Percentiles rank a stretch among this genome's conserved stretches.
Conservation (phyloP, 30 jellyfish, hydroid and myxozoan genomes). For the Phacellophora camtschatica region DNA sequence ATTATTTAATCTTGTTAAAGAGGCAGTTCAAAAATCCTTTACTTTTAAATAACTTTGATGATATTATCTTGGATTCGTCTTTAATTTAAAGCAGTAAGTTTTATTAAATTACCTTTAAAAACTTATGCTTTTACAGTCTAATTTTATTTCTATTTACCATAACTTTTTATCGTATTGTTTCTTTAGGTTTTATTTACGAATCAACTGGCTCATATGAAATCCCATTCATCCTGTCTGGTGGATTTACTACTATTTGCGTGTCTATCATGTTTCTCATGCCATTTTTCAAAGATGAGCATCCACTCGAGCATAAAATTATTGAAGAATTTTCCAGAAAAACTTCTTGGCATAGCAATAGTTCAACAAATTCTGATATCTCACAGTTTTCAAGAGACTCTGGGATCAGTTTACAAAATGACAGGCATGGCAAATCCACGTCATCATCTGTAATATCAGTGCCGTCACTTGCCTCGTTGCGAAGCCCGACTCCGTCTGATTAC, state of each 20-base stretch:
- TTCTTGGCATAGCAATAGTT: constrained; percentile 8
- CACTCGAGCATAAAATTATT: background rate
- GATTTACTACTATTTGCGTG: constrained; percentile 39
- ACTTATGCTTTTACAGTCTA: no score
- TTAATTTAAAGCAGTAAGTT: no score
- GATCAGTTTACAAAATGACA: constrained; percentile 19
- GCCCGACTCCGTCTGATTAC: constrained; percentile 11
- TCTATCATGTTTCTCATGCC: constrained; percentile 57
- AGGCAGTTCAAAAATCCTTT: no score
- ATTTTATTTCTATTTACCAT: background rate
- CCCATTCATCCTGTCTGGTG: constrained; percentile 56
- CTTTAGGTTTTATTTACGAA: constrained; percentile 57
- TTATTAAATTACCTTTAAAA: no score
- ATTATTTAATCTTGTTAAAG: no score
- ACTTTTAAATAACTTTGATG: no score
- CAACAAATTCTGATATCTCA: background rate
- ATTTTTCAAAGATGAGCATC: constrained; percentile 9
- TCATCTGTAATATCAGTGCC: background rate
- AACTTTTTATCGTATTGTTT: no score
- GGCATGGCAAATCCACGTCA: background rate
- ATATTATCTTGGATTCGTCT: no score
- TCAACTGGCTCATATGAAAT: constrained; percentile 50
- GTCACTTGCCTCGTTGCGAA: background rate
- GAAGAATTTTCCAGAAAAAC: background rate
- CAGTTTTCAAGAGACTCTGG: constrained; percentile 38